Conservation (phyloP, 2,888 invertebrate genomes). For the Leptopterna dolabrata region DNA sequence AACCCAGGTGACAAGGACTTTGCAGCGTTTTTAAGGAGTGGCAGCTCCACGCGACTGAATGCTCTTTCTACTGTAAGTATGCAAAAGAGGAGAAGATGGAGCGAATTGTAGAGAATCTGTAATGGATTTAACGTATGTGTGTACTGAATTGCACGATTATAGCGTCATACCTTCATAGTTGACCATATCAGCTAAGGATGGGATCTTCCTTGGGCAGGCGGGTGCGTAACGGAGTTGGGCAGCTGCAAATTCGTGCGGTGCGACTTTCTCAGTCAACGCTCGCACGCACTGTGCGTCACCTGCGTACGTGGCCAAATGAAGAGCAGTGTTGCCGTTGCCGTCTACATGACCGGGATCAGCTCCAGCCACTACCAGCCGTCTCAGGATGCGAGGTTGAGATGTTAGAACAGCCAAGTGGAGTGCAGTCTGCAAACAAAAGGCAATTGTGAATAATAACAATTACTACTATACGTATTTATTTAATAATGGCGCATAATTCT, state of each 20-base stretch:
- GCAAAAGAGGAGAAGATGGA: too few species aligned
- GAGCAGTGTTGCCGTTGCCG: conserved; percentile 83
- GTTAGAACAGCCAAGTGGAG: conserved; percentile 89
- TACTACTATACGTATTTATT: too few species aligned
- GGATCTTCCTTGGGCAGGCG: conserved; percentile 25
- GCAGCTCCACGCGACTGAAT: too few species aligned
- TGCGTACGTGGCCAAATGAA: conserved; percentile 83
- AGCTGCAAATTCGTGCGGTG: conserved; percentile 66
- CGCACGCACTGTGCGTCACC: conserved; percentile 79
- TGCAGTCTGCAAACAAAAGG: conserved; percentile 71
- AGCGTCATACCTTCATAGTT: conserved; percentile 60
- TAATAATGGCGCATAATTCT: too few species aligned
- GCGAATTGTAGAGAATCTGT: too few species aligned
- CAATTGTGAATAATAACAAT: not conserved
- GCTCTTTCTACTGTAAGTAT: too few species aligned
- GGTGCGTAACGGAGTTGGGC: conserved; percentile 72
- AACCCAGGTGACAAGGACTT: too few species aligned
- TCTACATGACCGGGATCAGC: conserved; percentile 76
- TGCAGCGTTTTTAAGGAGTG: too few species aligned
- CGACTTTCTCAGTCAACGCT: conserved; percentile 72
- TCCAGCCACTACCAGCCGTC: conserved; percentile 84
- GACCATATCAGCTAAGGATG: conserved; percentile 57
- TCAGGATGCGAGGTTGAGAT: conserved; percentile 78
- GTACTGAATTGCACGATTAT: too few species aligned
- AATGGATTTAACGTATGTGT: too few species aligned